A percentile compares a stretch with the other conserved stretches of the same genome.
Evolutionary conservation across 2,888 invertebrate genomes (phyloP).

Genomic region (Phyllotreta cruciferae): DNA sequence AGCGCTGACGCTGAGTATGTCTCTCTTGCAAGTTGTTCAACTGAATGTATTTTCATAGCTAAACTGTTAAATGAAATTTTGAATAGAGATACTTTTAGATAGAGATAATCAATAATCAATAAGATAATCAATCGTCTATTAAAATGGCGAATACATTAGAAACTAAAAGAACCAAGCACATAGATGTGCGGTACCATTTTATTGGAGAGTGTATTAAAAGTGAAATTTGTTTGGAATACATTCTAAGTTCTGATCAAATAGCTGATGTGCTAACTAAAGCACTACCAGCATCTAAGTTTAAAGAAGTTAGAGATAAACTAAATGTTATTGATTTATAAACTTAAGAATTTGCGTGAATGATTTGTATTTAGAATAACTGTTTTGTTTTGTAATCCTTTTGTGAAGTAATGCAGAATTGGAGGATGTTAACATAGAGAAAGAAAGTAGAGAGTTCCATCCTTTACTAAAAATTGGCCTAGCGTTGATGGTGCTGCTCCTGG

Average conservation of each 20-base stretch:
- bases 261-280: constrained; percentile 32
- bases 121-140: constrained; percentile 32
- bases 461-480: too few species aligned
- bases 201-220: constrained; percentile 22
- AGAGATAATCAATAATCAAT: constrained; percentile 28
- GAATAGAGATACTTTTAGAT: constrained; percentile 24
- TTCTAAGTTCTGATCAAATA: constrained; percentile 22
- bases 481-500: too few species aligned
- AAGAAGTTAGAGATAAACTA: too few species aligned
- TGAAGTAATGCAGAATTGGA: too few species aligned
- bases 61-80: constrained; percentile 33
- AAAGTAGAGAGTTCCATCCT: too few species aligned
- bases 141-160: constrained; percentile 39
- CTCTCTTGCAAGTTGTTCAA: constrained; percentile 33
- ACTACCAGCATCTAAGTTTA: constrained; percentile 18
- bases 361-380: too few species aligned
- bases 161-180: constrained; percentile 39
- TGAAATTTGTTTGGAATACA: constrained; percentile 20
- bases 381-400: too few species aligned
- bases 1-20: constrained; percentile 41
- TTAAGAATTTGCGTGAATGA: too few species aligned
- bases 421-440: too few species aligned
- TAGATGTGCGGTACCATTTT: constrained; percentile 34
- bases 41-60: constrained; percentile 36
- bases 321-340: too few species aligned